Conservation (phyloP, 92 coral and sea anemone genomes). For the Phenganax stokvisi region DNA sequence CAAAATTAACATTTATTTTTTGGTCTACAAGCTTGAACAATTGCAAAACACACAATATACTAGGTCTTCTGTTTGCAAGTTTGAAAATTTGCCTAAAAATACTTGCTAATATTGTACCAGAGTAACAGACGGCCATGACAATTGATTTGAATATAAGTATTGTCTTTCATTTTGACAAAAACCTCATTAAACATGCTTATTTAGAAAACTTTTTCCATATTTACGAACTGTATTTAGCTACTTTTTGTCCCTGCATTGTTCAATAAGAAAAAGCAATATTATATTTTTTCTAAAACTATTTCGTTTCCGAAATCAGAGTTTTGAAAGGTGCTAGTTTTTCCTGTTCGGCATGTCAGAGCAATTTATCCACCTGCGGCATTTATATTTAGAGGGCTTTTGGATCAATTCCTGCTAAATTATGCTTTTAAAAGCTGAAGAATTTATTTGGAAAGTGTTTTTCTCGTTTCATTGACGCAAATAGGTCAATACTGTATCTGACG, state of each 20-base stretch:
- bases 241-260: neutral
- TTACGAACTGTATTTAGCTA: neutral
- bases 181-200: neutral
- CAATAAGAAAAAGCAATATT: neutral
- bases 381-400: too few relatives aligned
- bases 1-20: neutral
- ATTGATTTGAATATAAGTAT: slow-evolving; percentile 28
- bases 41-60: neutral
- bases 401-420: too few relatives aligned
- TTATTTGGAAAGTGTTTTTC: neutral
- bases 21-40: neutral
- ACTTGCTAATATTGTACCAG: neutral
- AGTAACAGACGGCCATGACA: neutral
- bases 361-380: neutral
- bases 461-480: neutral
- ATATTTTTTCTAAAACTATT: neutral
- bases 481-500: neutral
- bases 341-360: neutral
- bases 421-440: neutral
- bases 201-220: neutral
- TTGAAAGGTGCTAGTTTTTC: slow-evolving; percentile 2
- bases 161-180: slow-evolving; percentile 8
- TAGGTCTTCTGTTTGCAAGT: neutral
- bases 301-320: neutral
- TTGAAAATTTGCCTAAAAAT: neutral